Evolutionary conservation across 2,888 invertebrate genomes (phyloP), one percentile per base, ranked within the genome.

Genomic region (Branchellion lobata): DNA sequence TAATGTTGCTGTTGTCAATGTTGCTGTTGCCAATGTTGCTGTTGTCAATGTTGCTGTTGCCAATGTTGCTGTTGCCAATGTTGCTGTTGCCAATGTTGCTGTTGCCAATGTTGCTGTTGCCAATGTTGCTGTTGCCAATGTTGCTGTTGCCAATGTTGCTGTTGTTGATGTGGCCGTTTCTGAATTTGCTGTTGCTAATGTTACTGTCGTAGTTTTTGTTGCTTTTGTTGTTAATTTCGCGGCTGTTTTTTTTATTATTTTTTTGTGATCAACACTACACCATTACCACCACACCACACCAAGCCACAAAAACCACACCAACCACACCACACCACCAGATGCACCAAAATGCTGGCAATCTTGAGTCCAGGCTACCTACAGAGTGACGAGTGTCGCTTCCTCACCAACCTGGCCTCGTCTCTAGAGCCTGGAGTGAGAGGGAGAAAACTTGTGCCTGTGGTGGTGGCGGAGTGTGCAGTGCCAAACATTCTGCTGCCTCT

Each of bases 371-470:
- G 91, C 81, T 94, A 94, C 87, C 87, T 93, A 1, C 88, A 90
- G 83, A 93, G 93, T 85, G 88, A 91, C 0, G 92, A 91, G 27
- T 93, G 93, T 85, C 90, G 90, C 78, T 95, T 93, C 88, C 92
- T 93, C 84, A 90, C 92, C 21, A 92, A 92, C 82, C 93, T 92
- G 86, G 93, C 94, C 21, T 93, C 93, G 86, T 92, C 92, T 5
- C 88, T 92, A 68, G 92, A 92, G 84, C 93, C 95, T 84, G 92
- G 86, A 86, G 81, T 81, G 78, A 82, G 85, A 79, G 82, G 83
- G 73, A 85, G 85, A 81, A 85, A 85, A 76, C 82, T 86, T 27
- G 84, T 86, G 72, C 86, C 86, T 0, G 83, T 86, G 24, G 83
- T 85, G 27, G 82, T 84, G 24, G 33, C 47, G 73, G 79, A 77